phyloP scores from a whole-genome alignment of 2,113 vertebrate genomes.

The Lichenostomus cassidix region DNA sequence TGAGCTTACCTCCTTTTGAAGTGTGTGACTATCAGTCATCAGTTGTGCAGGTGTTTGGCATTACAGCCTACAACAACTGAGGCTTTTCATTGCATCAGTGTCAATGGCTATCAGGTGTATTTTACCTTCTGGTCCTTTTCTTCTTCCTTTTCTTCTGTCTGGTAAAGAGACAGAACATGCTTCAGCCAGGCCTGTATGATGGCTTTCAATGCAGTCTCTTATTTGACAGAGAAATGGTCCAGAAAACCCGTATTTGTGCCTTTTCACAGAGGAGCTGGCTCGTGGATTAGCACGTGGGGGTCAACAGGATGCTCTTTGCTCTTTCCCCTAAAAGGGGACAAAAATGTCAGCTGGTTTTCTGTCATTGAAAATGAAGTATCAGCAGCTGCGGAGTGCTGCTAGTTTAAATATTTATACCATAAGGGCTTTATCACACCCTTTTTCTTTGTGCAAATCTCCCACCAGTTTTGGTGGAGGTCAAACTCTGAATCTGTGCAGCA shows the following conservation, averaged over 20 bases:
- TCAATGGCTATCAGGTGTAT: background rate
- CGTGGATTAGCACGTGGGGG: background rate
- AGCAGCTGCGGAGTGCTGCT: background rate
- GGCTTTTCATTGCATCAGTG: background rate
- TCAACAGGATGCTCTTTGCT: background rate
- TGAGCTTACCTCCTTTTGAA: background rate
- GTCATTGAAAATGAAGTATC: conserved; percentile 9
- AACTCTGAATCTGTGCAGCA: background rate
- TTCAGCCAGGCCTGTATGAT: background rate
- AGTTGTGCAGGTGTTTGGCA: background rate
- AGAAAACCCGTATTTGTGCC: background rate
- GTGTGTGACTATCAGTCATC: background rate
- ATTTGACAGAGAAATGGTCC: background rate
- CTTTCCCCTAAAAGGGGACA: background rate
- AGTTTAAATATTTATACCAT: conserved; percentile 29
- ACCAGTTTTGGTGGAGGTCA: background rate
- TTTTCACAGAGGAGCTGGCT: background rate
- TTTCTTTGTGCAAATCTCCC: background rate
- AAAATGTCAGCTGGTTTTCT: conserved; percentile 15
- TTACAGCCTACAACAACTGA: background rate
- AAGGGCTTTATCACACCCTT: background rate
- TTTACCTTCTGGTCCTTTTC: background rate
- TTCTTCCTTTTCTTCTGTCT: background rate
- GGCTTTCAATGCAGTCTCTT: background rate
- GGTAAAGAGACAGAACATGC: background rate